These are phyloP conservation scores for Agrochola lota DNA, from an alignment of 2,888 invertebrate species.

Conservation along the genomic window DNA sequence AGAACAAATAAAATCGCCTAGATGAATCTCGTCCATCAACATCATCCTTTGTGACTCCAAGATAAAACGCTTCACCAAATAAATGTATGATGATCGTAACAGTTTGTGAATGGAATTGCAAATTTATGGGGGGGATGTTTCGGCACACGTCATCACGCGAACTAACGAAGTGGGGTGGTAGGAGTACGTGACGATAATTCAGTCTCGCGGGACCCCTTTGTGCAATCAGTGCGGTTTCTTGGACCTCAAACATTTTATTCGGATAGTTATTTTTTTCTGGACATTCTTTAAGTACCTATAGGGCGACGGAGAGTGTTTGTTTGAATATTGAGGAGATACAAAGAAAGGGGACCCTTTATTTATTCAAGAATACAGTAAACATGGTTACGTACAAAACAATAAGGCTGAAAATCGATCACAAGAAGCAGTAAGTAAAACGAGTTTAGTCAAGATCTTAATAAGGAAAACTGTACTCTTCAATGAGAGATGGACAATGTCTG, in stretches of 20 bases:
- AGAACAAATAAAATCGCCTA: background rate
- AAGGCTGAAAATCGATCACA: conserved; percentile 14
- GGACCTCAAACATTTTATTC: conserved; percentile 77
- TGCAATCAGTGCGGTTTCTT: conserved; percentile 89
- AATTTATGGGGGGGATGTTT: conserved; percentile 67
- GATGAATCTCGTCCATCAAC: background rate
- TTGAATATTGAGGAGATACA: conserved; percentile 31
- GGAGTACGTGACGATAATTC: conserved; percentile 87
- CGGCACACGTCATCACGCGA: conserved; percentile 70
- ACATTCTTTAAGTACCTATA: conserved; percentile 41
- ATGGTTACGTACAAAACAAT: conserved; percentile 3
- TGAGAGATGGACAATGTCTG: conserved; percentile 55
- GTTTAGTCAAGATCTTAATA: conserved; percentile 54
- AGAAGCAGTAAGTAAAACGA: conserved; percentile 1
- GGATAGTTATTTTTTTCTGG: conserved; percentile 74
- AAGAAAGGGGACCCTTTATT: conserved; percentile 27
- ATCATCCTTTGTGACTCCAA: conserved; percentile 18
- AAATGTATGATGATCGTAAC: conserved; percentile 55
- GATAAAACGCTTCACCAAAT: conserved; percentile 45
- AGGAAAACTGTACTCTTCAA: conserved; percentile 46
- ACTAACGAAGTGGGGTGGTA: conserved; percentile 85
- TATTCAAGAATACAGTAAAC: conserved; percentile 9
- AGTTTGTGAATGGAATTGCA: conserved; percentile 68
- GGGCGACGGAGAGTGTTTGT: conserved; percentile 23
- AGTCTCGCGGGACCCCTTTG: conserved; percentile 87